A percentile compares a stretch with the other conserved stretches of the same genome.
Evolutionary conservation across 2,113 vertebrate species (phyloP).

Genomic region (Actenoides lindsayi): DNA sequence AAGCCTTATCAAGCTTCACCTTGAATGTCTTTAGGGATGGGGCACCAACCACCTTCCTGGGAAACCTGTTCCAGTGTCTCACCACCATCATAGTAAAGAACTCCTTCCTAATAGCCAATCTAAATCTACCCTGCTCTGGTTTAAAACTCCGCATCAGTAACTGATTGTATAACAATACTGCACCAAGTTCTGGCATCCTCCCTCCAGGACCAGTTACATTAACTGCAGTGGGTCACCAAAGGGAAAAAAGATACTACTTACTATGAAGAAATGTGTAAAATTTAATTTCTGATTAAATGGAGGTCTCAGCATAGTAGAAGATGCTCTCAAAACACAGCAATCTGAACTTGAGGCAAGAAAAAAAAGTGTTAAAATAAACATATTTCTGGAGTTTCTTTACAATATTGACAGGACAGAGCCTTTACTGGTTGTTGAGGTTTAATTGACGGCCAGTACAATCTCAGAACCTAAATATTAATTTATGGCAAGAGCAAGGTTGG

Average conservation of each 20-base stretch:
- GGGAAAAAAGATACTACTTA: not conserved
- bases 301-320: fast-evolving
- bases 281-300: not conserved
- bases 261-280: not conserved
- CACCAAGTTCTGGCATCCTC: not conserved
- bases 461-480: not conserved
- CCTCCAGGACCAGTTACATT: not conserved
- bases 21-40: too few species aligned
- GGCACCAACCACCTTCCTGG: too few species aligned
- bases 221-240: too few species aligned
- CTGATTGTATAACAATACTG: too few species aligned
- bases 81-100: too few species aligned
- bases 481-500: not conserved
- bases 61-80: too few species aligned
- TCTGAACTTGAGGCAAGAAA: not conserved
- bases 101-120: too few species aligned
- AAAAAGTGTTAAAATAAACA: not conserved
- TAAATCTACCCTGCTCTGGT: too few species aligned
- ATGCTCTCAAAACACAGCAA: not conserved
- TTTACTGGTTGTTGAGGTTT: not conserved
- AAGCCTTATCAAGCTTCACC: too few species aligned
- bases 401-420: not conserved
- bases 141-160: not conserved
- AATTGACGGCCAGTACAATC: not conserved
- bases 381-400: not conserved